A percentile compares a stretch with the other conserved stretches of the same genome.
Conservation (phyloP, 2,888 invertebrate genomes). For the Stramonita haemastoma region DNA sequence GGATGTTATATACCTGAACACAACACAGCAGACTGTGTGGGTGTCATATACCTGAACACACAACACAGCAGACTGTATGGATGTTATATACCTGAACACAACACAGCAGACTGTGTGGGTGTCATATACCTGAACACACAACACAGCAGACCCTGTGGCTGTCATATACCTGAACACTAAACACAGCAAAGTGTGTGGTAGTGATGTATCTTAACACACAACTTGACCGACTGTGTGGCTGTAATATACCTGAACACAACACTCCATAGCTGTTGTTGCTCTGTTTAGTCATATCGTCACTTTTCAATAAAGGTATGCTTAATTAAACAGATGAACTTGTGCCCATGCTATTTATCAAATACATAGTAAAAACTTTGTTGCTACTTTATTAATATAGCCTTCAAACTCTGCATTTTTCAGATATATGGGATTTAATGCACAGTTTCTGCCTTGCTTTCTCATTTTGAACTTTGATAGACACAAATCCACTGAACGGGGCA, state of each 20-base stretch:
- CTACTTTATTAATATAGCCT: too few species aligned
- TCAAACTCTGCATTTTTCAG: too few species aligned
- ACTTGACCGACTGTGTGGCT: not conserved
- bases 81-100: not conserved
- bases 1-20: not conserved
- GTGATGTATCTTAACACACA: not conserved
- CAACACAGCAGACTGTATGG: not conserved
- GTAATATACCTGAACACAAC: not conserved
- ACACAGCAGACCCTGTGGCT: not conserved
- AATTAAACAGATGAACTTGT: too few species aligned
- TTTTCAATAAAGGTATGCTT: too few species aligned
- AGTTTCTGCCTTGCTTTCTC: too few species aligned
- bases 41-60: slow-evolving; percentile 38
- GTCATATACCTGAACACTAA: not conserved
- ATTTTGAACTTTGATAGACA: too few species aligned
- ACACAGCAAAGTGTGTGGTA: not conserved
- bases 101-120: not conserved
- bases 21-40: slow-evolving; percentile 22
- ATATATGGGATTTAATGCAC: too few species aligned
- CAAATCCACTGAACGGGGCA: too few species aligned
- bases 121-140: not conserved
- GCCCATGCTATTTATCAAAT: too few species aligned
- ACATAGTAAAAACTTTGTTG: too few species aligned
- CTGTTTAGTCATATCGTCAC: too few species aligned
- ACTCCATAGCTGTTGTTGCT: too few species aligned